phyloP scores from a whole-genome alignment of 2,797 vertebrate genomes.

The Borostomias antarcticus region DNA sequence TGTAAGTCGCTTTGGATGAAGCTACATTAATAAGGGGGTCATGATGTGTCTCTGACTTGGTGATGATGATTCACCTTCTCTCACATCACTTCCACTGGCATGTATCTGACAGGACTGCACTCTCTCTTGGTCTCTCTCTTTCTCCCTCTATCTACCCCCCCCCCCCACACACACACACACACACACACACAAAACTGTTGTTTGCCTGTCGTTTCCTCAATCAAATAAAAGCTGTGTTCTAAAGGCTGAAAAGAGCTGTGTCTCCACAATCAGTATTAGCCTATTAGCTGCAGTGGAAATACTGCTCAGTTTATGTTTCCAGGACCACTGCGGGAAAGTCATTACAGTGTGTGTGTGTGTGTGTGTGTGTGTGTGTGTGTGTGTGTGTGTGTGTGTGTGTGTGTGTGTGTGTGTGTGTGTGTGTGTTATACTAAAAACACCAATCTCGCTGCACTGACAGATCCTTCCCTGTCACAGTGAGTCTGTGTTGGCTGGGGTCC shows the following conservation, averaged over 20 bases:
- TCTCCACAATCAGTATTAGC: neutral
- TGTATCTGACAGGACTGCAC: neutral
- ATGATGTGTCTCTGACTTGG: no score
- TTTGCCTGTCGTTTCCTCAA: neutral
- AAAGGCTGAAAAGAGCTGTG: neutral
- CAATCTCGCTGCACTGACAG: conserved; percentile 21
- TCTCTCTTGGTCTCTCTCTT: neutral
- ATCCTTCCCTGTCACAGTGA: conserved; percentile 4
- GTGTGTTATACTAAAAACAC: conserved; percentile 27
- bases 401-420: conserved; percentile 5
- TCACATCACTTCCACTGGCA: no score
- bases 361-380: neutral
- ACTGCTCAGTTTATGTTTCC: neutral
- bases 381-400: conserved; percentile 8
- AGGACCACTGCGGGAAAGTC: neutral
- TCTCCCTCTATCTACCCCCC: neutral
- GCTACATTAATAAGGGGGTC: no score
- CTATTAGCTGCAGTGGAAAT: no score
- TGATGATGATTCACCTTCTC: no score
- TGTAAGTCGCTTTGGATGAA: no score
- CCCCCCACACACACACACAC: conserved; percentile 3
- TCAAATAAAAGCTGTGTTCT: neutral
- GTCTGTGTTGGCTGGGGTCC: conserved; percentile 9
- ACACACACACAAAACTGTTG: neutral
- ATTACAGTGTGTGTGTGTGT: conserved; percentile 3